phyloP scores from a whole-genome alignment of 2,797 vertebrate genomes.

The Rhynchotus rufescens region DNA sequence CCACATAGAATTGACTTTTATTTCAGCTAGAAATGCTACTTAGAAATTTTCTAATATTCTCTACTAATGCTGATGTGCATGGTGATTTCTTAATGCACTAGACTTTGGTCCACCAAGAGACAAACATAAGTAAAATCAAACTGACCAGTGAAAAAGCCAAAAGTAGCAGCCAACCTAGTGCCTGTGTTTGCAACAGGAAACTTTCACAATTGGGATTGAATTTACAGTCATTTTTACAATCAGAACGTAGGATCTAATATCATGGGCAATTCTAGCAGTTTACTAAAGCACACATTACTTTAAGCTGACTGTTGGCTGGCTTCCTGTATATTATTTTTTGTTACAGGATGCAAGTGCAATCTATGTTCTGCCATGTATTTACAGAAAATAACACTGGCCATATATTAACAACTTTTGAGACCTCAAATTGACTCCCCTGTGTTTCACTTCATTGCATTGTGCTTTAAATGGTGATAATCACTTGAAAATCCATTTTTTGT shows the following conservation, averaged over 20 bases:
- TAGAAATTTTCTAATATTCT: background rate
- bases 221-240: background rate
- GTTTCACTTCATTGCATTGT: background rate
- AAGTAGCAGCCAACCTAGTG: background rate
- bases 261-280: background rate
- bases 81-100: background rate
- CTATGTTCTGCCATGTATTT: background rate
- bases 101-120: background rate
- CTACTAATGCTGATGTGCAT: background rate
- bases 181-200: background rate
- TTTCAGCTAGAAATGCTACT: background rate
- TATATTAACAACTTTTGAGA: background rate
- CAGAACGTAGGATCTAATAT: background rate
- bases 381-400: background rate
- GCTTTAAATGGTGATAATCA: background rate
- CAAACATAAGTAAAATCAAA: background rate
- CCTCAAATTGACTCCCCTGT: constrained; percentile 31
- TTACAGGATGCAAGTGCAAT: background rate
- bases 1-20: background rate
- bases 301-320: background rate
- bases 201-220: background rate
- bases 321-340: background rate
- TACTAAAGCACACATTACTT: background rate
- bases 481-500: background rate
- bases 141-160: background rate